Percentiles rank a stretch among this genome's conserved stretches.
These are phyloP conservation scores for Pelochelys cantorii DNA, from an alignment of 2,797 vertebrate genomes.

Conservation along the genomic window DNA sequence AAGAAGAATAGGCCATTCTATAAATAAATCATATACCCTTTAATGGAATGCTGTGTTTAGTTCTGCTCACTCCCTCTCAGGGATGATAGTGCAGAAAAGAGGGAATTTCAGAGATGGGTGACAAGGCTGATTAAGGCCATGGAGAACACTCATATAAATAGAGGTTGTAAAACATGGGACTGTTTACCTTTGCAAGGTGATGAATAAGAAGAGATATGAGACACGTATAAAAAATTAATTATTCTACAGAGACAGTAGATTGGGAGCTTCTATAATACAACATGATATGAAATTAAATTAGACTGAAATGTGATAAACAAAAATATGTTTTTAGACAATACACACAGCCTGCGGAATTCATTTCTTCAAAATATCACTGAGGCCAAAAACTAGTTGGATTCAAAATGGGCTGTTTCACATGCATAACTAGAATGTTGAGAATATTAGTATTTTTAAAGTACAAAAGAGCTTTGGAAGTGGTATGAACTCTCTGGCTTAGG, in stretches of 20 bases:
- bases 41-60: background rate
- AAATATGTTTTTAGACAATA: background rate
- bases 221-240: background rate
- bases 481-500: background rate
- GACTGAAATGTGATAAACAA: background rate
- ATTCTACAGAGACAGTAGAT: background rate
- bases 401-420: background rate
- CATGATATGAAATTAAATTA: background rate
- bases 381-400: background rate
- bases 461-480: background rate
- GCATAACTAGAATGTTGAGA: background rate
- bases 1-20: background rate
- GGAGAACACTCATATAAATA: background rate
- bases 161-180: background rate
- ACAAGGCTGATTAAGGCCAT: background rate
- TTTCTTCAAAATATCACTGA: background rate
- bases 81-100: background rate
- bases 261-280: background rate
- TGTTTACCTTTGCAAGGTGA: background rate
- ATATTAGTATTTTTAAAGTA: background rate
- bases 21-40: background rate
- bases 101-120: background rate
- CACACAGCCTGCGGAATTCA: background rate
- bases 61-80: background rate
- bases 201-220: background rate